Evolutionary conservation across 2,113 vertebrate species (phyloP), one percentile per base, ranked within the genome.

Genomic region (Pterocles gutturalis): DNA sequence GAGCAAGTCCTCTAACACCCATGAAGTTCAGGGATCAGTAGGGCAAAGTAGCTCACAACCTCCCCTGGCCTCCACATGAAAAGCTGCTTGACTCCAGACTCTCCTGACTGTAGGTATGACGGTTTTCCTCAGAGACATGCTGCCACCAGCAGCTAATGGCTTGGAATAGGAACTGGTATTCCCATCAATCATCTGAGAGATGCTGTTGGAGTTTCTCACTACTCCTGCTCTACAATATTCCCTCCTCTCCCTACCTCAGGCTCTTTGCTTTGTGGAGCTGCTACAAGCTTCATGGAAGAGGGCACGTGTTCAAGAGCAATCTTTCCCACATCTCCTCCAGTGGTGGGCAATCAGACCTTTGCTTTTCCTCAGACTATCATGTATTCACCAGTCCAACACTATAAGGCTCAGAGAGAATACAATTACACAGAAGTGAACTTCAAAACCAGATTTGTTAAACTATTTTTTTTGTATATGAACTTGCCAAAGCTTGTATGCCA

Each of bases 1-100:
- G 43, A 81, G 10, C 69, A 91, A 82, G 48, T 90, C 73, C 80
- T 92, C 33, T 96, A 92, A 89, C 77, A 93, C 13, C 60, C 86
- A 57, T 90, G 80, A 92, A 87, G 67, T 60, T 90, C 86, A 87
- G 45, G 48, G 78, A 96, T 91, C 81, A 85, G 45, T 4, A 91
- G 78, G 88, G 86, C 48, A 87, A 93, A 90, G 69, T 33, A 82
- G 36, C 57, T 87, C 6, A 0, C 79, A 94, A 77, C 18, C 18
- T 83, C 17, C 28, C 19, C 22, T 28, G 31, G 41, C 34, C 34
- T 87, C 55, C 26, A 25, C 17, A 26, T 66, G 71, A 70, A 88
- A 88, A 83, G 8, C 18, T 76, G 10, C 41, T 69, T 73, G 67
- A 43, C 24, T 71, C 73, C 1, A 3, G 31, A 24, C 25, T 77